A percentile compares a stretch with the other conserved stretches of the same genome.
Conservation (phyloP, 2,888 invertebrate species). For the Caprella mutica region DNA sequence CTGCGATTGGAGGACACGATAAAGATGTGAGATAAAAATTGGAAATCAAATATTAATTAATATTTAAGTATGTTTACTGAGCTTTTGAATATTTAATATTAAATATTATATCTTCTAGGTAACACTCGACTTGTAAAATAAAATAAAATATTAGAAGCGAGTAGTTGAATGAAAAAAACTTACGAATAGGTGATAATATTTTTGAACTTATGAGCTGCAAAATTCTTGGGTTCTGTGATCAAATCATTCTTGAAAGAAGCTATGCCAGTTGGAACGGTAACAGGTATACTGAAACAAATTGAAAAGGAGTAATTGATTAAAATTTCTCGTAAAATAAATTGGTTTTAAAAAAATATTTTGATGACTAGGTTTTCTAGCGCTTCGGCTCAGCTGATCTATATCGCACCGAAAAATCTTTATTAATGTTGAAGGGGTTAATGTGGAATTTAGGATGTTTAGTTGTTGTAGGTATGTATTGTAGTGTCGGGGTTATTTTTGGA, state of each 20-base stretch:
- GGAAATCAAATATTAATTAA: no score
- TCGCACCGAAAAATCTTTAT: background rate
- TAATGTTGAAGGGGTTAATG: no score
- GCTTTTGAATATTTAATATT: no score
- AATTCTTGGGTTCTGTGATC: constrained; percentile 43
- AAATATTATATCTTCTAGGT: no score
- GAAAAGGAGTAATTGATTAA: no score
- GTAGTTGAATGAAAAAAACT: background rate
- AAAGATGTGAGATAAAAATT: background rate
- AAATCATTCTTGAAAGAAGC: constrained; percentile 62
- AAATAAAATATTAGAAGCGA: background rate
- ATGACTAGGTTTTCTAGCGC: background rate
- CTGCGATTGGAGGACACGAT: constrained; percentile 38
- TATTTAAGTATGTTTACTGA: no score
- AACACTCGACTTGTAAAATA: no score
- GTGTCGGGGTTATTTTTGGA: no score
- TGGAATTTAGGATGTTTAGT: no score
- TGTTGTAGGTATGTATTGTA: no score
- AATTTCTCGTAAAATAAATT: no score
- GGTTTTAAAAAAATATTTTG: background rate
- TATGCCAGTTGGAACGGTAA: constrained; percentile 59
- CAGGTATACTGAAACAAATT: constrained; percentile 51
- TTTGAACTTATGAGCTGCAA: constrained; percentile 18
- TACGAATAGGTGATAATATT: constrained; percentile 24
- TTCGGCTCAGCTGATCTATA: background rate